Evolutionary conservation across 1,140 invertebrate species (phyloP).

Genomic region (Babylonia areolata): DNA sequence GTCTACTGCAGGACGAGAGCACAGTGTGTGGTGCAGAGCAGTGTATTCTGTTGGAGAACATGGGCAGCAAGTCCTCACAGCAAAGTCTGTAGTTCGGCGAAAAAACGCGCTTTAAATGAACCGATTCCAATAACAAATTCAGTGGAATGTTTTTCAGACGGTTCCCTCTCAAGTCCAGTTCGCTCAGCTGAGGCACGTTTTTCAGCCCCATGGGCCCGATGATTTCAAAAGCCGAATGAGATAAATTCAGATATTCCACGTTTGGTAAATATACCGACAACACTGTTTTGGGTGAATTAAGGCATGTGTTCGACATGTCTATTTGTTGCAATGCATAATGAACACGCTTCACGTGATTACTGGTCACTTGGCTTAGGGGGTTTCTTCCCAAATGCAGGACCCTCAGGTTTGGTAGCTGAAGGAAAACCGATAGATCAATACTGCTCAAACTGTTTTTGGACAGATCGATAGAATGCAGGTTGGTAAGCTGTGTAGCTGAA

Average conservation of each 20-base stretch:
- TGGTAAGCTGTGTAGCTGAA: background rate
- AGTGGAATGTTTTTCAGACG: background rate
- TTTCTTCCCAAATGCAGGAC: slow-evolving; percentile 19
- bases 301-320: background rate
- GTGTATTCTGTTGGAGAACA: background rate
- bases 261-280: background rate
- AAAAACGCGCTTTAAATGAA: slow-evolving; percentile 22
- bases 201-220: background rate
- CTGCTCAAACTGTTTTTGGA: slow-evolving; percentile 16
- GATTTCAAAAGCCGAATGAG: background rate
- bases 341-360: background rate
- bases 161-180: background rate
- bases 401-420: slow-evolving; percentile 22
- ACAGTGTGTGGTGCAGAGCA: slow-evolving; percentile 36
- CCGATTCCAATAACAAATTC: background rate
- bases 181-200: background rate
- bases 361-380: background rate
- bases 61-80: slow-evolving; percentile 43
- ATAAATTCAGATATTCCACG: slow-evolving; percentile 5
- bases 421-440: background rate
- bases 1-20: slow-evolving; percentile 50
- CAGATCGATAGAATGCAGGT: slow-evolving; percentile 21
- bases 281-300: background rate
- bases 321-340: background rate
- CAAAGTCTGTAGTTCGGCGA: slow-evolving; percentile 49